These are phyloP conservation scores for Pseudorectes ferrugineus DNA, from an alignment of 2,113 vertebrate genomes.

Conservation along the genomic window DNA sequence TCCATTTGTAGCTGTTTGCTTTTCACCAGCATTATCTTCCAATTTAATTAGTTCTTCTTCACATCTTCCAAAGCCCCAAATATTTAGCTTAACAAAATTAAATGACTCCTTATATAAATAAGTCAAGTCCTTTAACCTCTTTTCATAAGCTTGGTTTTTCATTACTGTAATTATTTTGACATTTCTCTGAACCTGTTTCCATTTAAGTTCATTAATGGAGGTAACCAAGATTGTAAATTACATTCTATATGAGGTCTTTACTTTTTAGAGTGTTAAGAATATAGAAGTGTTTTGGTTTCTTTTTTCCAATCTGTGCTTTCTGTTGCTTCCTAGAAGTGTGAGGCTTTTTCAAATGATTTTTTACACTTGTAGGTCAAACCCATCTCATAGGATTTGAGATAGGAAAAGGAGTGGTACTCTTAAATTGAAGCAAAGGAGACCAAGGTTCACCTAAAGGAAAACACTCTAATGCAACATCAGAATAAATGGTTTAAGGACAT, in stretches of 20 bases:
- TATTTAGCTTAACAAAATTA: background rate
- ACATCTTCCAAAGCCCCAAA: background rate
- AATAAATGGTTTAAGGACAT: background rate
- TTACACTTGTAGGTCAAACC: background rate
- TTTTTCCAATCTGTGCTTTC: background rate
- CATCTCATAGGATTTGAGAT: background rate
- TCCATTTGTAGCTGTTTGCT: background rate
- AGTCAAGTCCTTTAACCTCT: constrained; percentile 1
- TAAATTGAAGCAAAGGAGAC: background rate
- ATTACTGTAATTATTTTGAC: constrained; percentile 24
- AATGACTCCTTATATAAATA: background rate
- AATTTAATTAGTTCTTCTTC: background rate
- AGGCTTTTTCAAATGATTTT: background rate
- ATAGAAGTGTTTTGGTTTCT: background rate
- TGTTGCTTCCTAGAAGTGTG: background rate
- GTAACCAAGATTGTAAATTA: background rate
- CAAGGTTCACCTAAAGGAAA: background rate
- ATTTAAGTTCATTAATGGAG: background rate
- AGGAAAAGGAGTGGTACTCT: background rate
- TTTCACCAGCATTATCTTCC: background rate
- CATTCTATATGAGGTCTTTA: background rate
- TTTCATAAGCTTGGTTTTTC: background rate
- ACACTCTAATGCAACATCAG: background rate
- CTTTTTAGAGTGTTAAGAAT: background rate
- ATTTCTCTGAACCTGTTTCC: background rate